Conservation (phyloP, 2,888 invertebrate genomes). For the Phengaris alcon region DNA sequence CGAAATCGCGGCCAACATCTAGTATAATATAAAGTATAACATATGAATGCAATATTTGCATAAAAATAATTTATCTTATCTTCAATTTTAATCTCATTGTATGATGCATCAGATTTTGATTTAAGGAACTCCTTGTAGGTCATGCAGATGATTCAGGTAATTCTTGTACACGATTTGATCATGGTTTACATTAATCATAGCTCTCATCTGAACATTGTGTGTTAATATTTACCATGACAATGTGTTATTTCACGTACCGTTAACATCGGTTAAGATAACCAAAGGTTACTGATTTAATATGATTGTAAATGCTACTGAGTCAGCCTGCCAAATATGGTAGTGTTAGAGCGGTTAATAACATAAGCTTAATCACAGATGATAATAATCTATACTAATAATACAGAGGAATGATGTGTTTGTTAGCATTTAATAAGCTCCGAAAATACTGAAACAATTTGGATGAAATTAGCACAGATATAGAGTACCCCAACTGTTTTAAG, state of each 20-base stretch:
- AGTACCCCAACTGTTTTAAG: too few species aligned
- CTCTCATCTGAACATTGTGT: slow-evolving; percentile 11
- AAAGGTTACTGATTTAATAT: slow-evolving; percentile 5
- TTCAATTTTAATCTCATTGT: not conserved
- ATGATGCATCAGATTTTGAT: not conserved
- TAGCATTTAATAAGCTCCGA: too few species aligned
- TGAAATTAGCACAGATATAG: too few species aligned
- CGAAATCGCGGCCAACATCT: too few species aligned
- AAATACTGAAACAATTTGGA: too few species aligned
- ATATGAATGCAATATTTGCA: not conserved
- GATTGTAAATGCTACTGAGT: not conserved
- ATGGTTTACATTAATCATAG: not conserved
- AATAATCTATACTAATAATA: too few species aligned
- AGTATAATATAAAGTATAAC: not conserved
- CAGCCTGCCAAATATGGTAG: too few species aligned
- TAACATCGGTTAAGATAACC: not conserved
- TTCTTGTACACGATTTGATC: not conserved
- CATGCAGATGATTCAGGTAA: not conserved
- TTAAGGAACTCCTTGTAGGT: not conserved
- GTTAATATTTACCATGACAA: not conserved
- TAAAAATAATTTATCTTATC: not conserved
- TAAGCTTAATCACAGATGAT: too few species aligned
- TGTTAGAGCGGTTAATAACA: too few species aligned
- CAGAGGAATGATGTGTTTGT: too few species aligned
- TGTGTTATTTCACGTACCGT: not conserved